Evolutionary conservation across 37 sponge, comb jelly and placozoan species (phyloP).

Genomic region (Bolinopsis microptera): DNA sequence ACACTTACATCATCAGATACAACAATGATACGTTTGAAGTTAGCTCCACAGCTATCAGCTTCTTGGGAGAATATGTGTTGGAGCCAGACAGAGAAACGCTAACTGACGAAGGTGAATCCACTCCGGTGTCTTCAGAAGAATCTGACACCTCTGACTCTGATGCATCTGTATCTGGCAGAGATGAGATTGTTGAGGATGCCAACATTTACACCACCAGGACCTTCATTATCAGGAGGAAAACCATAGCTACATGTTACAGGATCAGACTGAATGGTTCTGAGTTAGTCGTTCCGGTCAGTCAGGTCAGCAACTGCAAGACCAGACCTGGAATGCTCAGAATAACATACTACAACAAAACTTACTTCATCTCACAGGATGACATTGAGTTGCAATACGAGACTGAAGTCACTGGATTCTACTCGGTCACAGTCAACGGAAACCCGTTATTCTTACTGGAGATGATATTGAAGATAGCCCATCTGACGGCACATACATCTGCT

Average conservation of each 20-base stretch:
- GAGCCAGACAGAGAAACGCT: conserved; percentile 19
- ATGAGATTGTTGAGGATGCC: conserved; percentile 35
- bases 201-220: conserved; percentile 16
- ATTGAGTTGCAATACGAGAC: conserved; percentile 31
- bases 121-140: conserved; percentile 8
- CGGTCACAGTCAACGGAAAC: conserved; percentile 20
- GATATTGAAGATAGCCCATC: neutral
- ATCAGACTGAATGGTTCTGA: conserved; percentile 33
- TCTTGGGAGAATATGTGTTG: neutral
- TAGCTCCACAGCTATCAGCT: conserved; percentile 3
- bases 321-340: conserved; percentile 11
- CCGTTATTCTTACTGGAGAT: conserved; percentile 38
- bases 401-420: conserved; percentile 22
- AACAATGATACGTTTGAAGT: neutral
- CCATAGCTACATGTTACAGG: conserved; percentile 25
- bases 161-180: conserved; percentile 19
- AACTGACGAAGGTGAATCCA: conserved; percentile 22
- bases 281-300: neutral
- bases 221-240: conserved; percentile 11
- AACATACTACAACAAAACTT: conserved; percentile 15
- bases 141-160: conserved; percentile 34
- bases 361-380: neutral
- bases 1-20: conserved; percentile 1
- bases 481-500: conserved; percentile 15
- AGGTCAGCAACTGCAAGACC: conserved; percentile 44